A percentile compares a stretch with the other conserved stretches of the same genome.
Conservation (phyloP, 2,888 invertebrate genomes). For the Euphydryas editha region DNA sequence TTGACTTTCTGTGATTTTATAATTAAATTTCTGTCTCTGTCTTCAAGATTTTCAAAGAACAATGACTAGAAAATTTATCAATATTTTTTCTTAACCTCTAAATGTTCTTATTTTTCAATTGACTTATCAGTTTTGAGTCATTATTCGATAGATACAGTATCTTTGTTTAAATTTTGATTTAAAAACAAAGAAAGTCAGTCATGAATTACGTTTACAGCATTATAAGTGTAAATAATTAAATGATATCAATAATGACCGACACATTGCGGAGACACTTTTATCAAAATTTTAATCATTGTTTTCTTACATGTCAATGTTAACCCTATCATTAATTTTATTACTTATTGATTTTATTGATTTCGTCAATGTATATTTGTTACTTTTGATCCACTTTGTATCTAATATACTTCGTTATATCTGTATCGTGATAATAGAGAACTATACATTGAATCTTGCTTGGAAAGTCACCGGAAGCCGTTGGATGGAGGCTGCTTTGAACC, state of each 20-base stretch:
- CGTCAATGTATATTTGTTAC: neutral
- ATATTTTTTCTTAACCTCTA: too few species aligned
- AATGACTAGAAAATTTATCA: too few species aligned
- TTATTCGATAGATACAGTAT: neutral
- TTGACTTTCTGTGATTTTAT: too few species aligned
- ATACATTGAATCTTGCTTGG: neutral
- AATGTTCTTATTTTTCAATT: too few species aligned
- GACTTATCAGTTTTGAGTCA: too few species aligned
- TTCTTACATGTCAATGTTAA: constrained; percentile 21
- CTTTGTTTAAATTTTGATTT: neutral
- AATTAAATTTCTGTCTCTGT: too few species aligned
- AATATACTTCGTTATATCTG: neutral
- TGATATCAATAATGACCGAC: constrained; percentile 3
- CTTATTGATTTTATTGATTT: constrained; percentile 9
- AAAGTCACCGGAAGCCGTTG: neutral
- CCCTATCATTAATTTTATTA: constrained; percentile 13
- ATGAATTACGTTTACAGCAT: neutral
- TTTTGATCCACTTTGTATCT: neutral
- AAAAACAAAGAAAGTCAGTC: neutral
- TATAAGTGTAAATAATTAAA: constrained; percentile 7
- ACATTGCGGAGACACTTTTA: constrained; percentile 19
- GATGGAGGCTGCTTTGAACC: too few species aligned
- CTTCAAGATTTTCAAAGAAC: too few species aligned
- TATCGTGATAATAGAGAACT: neutral
- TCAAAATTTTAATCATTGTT: constrained; percentile 19